Evolutionary conservation across 2,113 vertebrate genomes (phyloP).

Genomic region (Peromyscus maniculatus): DNA sequence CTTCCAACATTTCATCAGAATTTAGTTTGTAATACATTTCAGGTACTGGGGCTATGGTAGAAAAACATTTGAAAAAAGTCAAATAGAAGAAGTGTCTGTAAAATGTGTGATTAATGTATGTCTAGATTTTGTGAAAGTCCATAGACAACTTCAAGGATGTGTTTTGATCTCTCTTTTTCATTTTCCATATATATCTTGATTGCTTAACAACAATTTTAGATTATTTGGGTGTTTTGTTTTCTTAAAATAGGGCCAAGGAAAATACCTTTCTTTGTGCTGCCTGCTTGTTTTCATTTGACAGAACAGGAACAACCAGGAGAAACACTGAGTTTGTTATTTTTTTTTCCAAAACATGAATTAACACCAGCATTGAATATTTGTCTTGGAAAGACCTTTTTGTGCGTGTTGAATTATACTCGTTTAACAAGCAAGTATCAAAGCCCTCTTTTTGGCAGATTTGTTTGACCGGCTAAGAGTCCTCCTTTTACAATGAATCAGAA

Average conservation of each 20-base stretch:
- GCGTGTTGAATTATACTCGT: not conserved
- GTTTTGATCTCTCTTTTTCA: not conserved
- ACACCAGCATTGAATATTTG: not conserved
- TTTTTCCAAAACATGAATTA: constrained; percentile 45
- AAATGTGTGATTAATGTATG: not conserved
- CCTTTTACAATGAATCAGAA: not conserved
- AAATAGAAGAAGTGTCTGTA: not conserved
- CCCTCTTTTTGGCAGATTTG: not conserved
- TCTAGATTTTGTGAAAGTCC: constrained; percentile 42
- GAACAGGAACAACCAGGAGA: not conserved
- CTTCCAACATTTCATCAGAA: not conserved
- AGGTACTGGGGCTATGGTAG: not conserved
- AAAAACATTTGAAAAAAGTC: not conserved
- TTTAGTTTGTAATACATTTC: not conserved
- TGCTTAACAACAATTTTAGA: constrained; percentile 11
- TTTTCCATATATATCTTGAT: not conserved
- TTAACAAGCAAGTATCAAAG: not conserved
- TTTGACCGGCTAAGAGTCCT: not conserved
- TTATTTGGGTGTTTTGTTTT: not conserved
- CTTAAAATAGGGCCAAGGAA: constrained; percentile 30
- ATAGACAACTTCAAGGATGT: not conserved
- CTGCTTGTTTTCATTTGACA: constrained; percentile 9
- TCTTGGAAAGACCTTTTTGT: not conserved
- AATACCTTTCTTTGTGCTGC: not conserved
- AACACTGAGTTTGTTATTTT: constrained; percentile 15